These are phyloP conservation scores for Phlogophora meticulosa DNA, from an alignment of 2,888 invertebrate genomes.

Conservation along the genomic window DNA sequence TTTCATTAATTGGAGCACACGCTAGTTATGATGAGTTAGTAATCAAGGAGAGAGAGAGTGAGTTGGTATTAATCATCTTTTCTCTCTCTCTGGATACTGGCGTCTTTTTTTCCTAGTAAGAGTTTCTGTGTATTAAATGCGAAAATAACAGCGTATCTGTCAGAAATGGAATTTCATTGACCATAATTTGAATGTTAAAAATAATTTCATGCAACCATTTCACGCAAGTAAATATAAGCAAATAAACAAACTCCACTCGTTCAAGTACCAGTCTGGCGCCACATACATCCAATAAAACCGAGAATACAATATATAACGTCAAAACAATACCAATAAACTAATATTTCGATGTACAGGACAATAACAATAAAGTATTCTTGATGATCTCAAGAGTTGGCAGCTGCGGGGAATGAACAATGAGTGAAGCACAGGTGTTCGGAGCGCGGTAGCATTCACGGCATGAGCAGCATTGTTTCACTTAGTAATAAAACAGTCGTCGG, in stretches of 20 bases:
- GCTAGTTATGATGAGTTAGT: too few relatives aligned
- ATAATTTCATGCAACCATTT: too few relatives aligned
- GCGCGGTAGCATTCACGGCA: constrained; percentile 20
- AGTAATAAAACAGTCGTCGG: constrained; percentile 30
- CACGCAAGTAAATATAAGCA: neutral
- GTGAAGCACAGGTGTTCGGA: constrained; percentile 48
- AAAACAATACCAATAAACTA: constrained; percentile 37
- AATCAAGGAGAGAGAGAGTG: too few relatives aligned
- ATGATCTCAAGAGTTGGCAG: constrained; percentile 44
- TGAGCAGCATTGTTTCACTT: constrained; percentile 48
- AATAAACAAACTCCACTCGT: constrained; percentile 3
- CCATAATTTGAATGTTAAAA: too few relatives aligned
- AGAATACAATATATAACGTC: constrained; percentile 20
- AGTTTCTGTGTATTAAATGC: too few relatives aligned
- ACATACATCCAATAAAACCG: constrained; percentile 2
- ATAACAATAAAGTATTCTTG: constrained; percentile 44
- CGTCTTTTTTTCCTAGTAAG: too few relatives aligned
- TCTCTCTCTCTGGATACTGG: too few relatives aligned
- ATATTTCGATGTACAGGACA: constrained; percentile 24
- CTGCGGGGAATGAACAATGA: constrained; percentile 52
- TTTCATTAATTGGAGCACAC: too few relatives aligned
- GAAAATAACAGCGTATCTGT: too few relatives aligned
- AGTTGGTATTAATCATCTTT: too few relatives aligned
- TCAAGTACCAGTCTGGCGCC: constrained; percentile 28
- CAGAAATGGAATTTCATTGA: too few relatives aligned